Evolutionary conservation across 2,797 vertebrate genomes (phyloP), one percentile per base, ranked within the genome.

Genomic region (Eutrigla gurnardus): DNA sequence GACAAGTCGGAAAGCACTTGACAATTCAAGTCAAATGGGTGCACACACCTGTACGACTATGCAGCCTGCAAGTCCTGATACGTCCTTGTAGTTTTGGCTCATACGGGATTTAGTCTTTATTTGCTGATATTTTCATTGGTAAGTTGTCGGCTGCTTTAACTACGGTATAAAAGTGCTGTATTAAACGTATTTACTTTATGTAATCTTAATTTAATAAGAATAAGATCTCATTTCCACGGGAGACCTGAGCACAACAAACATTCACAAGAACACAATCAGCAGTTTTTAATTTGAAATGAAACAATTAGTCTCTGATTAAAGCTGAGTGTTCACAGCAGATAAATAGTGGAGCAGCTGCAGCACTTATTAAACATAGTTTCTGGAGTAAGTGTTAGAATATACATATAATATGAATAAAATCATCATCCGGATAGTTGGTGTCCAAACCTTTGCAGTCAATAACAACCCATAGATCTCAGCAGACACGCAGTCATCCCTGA

Each of bases 21-120:
- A 39, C 62, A 66, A 6, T 82, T 85, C 58, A 43, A 70, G 83
- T 89, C 75, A 78, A 74, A 83, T 50, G 43, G 42, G 9, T 67
- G 69, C 70, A 42, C 49, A 81, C 37, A 65, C 59, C 25, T 55
- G 63, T 64, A 72, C 53, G 86, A 81, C 42, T 15, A 47, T 11
- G 43, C 39, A 7, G 63, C 40, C 36, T 60, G 33, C 40, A 65
- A n/a, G 33, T 39, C 65, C 53, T 47, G 59, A 57, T 45, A 37
- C 46, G 10, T 25, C 25, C 25, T 68, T 74, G 8, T 75, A 74
- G 54, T 63, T 70, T 68, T 39, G 40, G 10, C 45, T 60, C 50
- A n/a, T 9, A 17, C 11, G 58, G 15, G 36, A 66, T 65, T 57
- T 6, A 46, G 69, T 67, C 53, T 66, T 18, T 33, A 13, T 63